A percentile compares a stretch with the other conserved stretches of the same genome.
phyloP scores from a whole-genome alignment of 2,113 vertebrate genomes.

The Pachycephala philippinensis region DNA sequence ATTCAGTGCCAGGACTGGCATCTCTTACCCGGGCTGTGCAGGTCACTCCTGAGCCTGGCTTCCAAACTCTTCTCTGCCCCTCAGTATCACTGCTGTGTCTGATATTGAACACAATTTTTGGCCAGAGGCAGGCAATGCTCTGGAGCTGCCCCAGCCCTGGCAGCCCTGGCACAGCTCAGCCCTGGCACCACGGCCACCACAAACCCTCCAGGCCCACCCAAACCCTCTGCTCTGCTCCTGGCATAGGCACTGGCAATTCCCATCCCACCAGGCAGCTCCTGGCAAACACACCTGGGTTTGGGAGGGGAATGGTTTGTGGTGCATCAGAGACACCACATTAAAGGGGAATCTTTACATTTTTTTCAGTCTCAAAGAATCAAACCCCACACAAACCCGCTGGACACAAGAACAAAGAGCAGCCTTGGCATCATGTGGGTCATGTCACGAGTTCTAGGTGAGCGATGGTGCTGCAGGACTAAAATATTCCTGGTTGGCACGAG shows the following conservation, averaged over 20 bases:
- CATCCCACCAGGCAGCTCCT: rapidly evolving
- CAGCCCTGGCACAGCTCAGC: not conserved
- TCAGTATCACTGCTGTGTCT: rapidly evolving
- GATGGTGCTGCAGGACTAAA: not conserved
- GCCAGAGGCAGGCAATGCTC: rapidly evolving
- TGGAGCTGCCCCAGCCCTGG: not conserved
- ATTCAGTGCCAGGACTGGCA: not conserved
- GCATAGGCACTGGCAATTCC: not conserved
- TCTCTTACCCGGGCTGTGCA: not conserved
- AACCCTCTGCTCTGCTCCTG: not conserved
- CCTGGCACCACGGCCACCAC: rapidly evolving
- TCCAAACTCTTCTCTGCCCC: not conserved
- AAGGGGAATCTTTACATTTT: not conserved
- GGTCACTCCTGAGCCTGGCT: rapidly evolving
- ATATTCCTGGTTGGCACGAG: not conserved
- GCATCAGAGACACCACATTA: rapidly evolving
- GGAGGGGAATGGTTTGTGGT: rapidly evolving
- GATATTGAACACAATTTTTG: rapidly evolving
- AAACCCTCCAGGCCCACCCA: not conserved
- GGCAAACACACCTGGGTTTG: not conserved
- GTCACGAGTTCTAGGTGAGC: not conserved
- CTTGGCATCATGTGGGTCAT: not conserved
- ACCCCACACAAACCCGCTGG: not conserved
- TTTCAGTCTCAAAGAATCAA: not conserved
- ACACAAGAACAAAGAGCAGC: not conserved